Evolutionary conservation across 2,113 vertebrate species (phyloP).

Genomic region (Tauraco erythrolophus): DNA sequence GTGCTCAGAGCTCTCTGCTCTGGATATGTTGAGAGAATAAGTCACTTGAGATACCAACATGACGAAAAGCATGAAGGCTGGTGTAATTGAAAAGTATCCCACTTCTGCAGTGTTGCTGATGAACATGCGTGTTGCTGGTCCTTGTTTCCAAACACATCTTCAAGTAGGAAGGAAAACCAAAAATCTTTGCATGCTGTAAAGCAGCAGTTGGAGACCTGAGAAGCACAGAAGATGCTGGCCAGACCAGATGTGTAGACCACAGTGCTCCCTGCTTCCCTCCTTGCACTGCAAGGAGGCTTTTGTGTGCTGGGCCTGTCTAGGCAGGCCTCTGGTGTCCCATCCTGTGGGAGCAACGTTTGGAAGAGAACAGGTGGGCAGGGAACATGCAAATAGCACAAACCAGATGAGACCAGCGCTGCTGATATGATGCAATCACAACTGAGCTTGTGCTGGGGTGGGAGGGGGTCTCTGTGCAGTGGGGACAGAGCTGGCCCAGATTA

Average conservation of each 20-base stretch:
- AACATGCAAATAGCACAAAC: not conserved
- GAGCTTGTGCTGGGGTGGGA: not conserved
- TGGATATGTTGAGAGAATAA: not conserved
- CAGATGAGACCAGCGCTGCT: not conserved
- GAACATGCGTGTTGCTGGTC: fast-evolving
- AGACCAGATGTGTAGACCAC: not conserved
- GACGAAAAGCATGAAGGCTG: not conserved
- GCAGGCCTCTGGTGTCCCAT: not conserved
- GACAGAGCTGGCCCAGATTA: not conserved
- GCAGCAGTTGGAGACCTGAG: not conserved
- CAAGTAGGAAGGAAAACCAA: not conserved
- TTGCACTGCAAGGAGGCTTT: not conserved
- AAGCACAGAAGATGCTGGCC: not conserved
- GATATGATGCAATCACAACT: fast-evolving
- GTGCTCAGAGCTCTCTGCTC: not conserved
- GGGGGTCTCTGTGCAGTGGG: not conserved
- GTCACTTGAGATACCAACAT: fast-evolving
- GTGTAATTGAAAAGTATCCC: not conserved
- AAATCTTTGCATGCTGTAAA: not conserved
- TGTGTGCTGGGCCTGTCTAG: not conserved
- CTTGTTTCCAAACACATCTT: not conserved
- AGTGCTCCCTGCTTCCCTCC: not conserved
- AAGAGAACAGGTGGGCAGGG: not conserved
- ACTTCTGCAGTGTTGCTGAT: not conserved
- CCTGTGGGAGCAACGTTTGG: fast-evolving